Evolutionary conservation across 1,140 invertebrate species (phyloP), one percentile per base, ranked within the genome.

Genomic region (Callitettix versicolor): DNA sequence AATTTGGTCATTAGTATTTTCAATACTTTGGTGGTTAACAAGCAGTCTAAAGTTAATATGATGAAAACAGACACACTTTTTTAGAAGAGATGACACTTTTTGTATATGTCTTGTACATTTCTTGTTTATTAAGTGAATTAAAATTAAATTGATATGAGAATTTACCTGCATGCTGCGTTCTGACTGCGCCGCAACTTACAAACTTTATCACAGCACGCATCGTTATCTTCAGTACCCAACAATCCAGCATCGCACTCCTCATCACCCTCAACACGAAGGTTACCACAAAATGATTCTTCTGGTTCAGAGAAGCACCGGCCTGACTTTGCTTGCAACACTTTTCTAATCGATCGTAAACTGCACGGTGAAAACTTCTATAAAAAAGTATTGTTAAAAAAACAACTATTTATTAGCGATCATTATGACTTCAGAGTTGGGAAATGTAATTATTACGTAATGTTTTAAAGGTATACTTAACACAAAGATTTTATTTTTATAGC

Each of bases 221-320:
- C 91, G 65, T 88, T 90, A 65, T 93, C 89, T 70, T 94, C 89
- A 0, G 89, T 91, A 24, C 90, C 91, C 6, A 93, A 72, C n/a
- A 94, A 73, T 6, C 91, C 92, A 15, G 89, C 91, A 68, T 95
- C 91, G 67, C 91, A 95, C 73, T 96, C 89, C 70, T 96, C 92
- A 59, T 92, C 90, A 15, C 89, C 89, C 71, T 95, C 92, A 0
- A 95, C 91, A 17, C 91, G 76, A 44, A 92, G 73, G 74, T 96
- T 96, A 14, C 92, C 91, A 67, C 92, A 96, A 69, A 95, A 95
- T 24, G 88, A 91, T 73, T 94, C 90, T 69, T 93, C 89, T 0
- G 91, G 91, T 70, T 94, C 90, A 0, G 87, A 91, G 67, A 98
- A 98, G 68, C 93, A 98, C 44, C 84, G 76, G 1, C 84, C 85